Conservation (phyloP, 2,797 vertebrate species). For the Poecilia gillii region DNA sequence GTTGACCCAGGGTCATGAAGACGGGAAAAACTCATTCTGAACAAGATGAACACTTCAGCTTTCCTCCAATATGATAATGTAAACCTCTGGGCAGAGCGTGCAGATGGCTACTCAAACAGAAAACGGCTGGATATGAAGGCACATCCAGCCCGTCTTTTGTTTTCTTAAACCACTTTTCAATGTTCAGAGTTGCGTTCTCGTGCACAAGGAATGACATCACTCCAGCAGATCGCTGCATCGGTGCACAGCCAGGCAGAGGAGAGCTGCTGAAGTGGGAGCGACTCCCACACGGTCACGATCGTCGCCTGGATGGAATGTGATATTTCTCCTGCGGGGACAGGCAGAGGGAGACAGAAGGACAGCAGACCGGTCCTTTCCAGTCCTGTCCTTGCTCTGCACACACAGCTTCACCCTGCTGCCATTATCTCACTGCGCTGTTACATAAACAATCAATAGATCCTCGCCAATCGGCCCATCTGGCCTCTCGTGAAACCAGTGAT, state of each 20-base stretch:
- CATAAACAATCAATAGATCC: slow-evolving; percentile 54
- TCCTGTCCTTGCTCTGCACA: slow-evolving; percentile 5
- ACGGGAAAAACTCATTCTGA: neutral
- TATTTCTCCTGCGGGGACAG: neutral
- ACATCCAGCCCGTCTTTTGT: neutral
- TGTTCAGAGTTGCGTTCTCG: neutral
- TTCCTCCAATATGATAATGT: neutral
- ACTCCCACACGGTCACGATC: slow-evolving; percentile 7
- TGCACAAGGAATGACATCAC: neutral
- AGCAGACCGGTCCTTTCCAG: neutral
- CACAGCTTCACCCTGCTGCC: slow-evolving; percentile 11
- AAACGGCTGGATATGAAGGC: too few species aligned
- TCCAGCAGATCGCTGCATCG: neutral
- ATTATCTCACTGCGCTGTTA: slow-evolving; percentile 47
- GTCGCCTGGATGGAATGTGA: neutral
- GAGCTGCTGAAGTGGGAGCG: slow-evolving; percentile 6
- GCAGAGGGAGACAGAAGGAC: neutral
- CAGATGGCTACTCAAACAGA: neutral
- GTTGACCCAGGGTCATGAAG: neutral
- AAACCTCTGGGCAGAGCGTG: neutral
- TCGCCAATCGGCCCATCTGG: slow-evolving; percentile 26
- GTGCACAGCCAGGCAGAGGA: neutral
- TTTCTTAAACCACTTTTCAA: neutral
- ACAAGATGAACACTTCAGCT: neutral
- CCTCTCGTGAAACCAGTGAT: neutral